A percentile compares a stretch with the other conserved stretches of the same genome.
Conservation (phyloP, 2,797 vertebrate species). For the Caiman crocodilus region DNA sequence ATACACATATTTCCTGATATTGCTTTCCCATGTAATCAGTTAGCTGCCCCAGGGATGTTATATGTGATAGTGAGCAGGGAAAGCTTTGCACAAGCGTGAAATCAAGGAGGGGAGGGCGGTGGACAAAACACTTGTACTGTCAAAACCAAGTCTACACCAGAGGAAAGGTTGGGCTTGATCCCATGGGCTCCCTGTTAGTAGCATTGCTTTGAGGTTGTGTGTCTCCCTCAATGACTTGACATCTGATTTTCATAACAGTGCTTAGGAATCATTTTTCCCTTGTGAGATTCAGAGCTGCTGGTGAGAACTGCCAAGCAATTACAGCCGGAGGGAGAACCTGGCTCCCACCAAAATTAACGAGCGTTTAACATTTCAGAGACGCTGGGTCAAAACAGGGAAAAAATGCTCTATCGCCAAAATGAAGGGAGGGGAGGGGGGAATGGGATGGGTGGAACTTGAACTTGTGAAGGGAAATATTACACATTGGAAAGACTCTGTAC, state of each 20-base stretch:
- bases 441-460: not conserved
- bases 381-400: not conserved
- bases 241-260: not conserved
- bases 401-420: no score
- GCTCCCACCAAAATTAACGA: not conserved
- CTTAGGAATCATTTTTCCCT: not conserved
- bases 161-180: not conserved
- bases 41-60: not conserved
- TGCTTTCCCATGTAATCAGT: not conserved
- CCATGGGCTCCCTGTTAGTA: not conserved
- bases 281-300: not conserved
- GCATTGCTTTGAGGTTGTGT: not conserved
- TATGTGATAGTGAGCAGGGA: not conserved
- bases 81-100: not conserved
- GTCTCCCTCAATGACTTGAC: not conserved
- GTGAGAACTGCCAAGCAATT: not conserved
- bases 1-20: not conserved
- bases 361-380: not conserved
- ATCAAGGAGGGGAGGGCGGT: not conserved
- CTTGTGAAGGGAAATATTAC: not conserved
- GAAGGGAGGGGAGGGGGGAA: not conserved
- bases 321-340: not conserved
- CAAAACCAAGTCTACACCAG: not conserved
- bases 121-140: not conserved
- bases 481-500: not conserved